Evolutionary conservation across 2,888 invertebrate species (phyloP).

Genomic region (Syritta pipiens): DNA sequence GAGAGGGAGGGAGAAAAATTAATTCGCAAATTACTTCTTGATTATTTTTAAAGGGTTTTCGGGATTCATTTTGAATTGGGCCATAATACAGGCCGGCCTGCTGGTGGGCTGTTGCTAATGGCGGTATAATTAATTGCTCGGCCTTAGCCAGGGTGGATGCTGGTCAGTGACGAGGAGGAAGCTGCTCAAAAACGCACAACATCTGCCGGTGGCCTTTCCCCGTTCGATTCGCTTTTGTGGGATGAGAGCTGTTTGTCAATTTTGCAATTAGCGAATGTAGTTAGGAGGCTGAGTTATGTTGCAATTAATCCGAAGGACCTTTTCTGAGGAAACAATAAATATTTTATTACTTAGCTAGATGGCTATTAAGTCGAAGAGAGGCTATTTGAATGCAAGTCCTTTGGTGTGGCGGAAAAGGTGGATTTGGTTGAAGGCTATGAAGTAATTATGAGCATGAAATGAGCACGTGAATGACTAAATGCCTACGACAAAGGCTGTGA

Average conservation of each 20-base stretch:
- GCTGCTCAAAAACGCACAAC: not conserved
- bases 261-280: constrained; percentile 33
- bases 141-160: not conserved
- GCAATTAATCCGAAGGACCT: constrained; percentile 39
- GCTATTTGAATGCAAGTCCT: too few species aligned
- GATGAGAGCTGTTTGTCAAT: constrained; percentile 19
- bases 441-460: too few species aligned
- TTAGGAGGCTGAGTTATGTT: constrained; percentile 28
- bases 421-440: too few species aligned
- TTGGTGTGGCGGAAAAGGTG: too few species aligned
- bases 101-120: constrained; percentile 27
- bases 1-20: constrained; percentile 41
- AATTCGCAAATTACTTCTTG: constrained; percentile 68
- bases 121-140: constrained; percentile 35
- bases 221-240: constrained; percentile 8
- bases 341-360: constrained; percentile 6
- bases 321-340: constrained; percentile 5
- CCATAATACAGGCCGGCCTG: constrained; percentile 19
- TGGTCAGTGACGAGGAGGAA: constrained; percentile 18
- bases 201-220: constrained; percentile 21
- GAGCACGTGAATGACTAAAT: too few species aligned
- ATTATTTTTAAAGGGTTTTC: constrained; percentile 65
- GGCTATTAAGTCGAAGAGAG: not conserved
- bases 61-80: constrained; percentile 61
- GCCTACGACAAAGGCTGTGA: too few species aligned